Evolutionary conservation across 2,888 invertebrate genomes (phyloP), one percentile per base, ranked within the genome.

Genomic region (Poecilobothrus nobilitatus): DNA sequence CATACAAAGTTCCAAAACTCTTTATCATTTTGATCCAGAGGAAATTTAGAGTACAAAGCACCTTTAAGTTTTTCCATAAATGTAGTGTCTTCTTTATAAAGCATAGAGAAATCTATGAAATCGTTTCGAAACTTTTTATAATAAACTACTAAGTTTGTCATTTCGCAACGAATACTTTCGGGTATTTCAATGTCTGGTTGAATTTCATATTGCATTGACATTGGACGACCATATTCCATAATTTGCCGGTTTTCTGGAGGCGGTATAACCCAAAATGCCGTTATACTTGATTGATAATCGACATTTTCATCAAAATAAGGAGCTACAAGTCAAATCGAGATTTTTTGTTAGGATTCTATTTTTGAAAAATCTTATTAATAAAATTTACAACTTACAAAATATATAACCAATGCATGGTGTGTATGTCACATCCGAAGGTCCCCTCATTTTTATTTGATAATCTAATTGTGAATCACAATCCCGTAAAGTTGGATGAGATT

Each of bases 201-300:
- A 72, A 94, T 87, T 71, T 90, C 91, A 78, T 94, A 95, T 73
- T 92, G 92, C 83, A 97, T 89, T 65, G 92, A 84, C 88, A 97
- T 91, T 0, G 97, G 97, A 65, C 94, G 88, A 0, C 95, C 95
- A 80, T 95, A 95, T 81, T 96, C 96, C 71, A 79, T 75, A 68
- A 92, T 89, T 12, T 94, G 94, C 74, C 92, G 88, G 76, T 91
- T 91, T 84, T 97, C 97, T 64, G 94, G 92, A 2, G 97, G 96
- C n/a, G 97, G 95, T 84, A 94, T 88, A 5, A 96, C 94, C 96
- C 97, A 97, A 81, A 92, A 97, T 69, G 92, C 90, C 71, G 91
- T 90, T 18, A 94, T 85, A 65, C 90, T 90, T 0, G 95, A 94
- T 76, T 94, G 94, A 73, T 92, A 81, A 33, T 91, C 90, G 68